These are phyloP conservation scores for Scaptomyza montana DNA, from an alignment of 1,140 invertebrate genomes.

Conservation along the genomic window DNA sequence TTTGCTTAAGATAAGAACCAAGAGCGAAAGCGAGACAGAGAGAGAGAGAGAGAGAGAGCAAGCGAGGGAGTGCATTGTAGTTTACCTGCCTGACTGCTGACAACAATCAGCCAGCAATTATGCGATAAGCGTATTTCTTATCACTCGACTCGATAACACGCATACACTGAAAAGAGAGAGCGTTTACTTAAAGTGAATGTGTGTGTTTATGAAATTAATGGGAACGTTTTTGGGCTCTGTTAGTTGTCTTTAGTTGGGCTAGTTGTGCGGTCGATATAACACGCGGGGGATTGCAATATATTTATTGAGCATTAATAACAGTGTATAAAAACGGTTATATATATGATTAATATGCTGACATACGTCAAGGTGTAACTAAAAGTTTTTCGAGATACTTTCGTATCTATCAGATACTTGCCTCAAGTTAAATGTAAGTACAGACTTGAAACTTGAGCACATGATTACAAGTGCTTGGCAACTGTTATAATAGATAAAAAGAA, in stretches of 20 bases:
- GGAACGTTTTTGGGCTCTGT: constrained; percentile 39
- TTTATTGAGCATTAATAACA: constrained; percentile 28
- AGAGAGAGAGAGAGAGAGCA: neutral
- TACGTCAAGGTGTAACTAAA: no score
- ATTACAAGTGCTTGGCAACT: neutral
- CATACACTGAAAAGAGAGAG: constrained; percentile 12
- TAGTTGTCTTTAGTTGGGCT: constrained; percentile 63
- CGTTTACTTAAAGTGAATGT: no score
- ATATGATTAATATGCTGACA: constrained; percentile 22
- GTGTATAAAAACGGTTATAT: constrained; percentile 19
- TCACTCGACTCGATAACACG: constrained; percentile 61
- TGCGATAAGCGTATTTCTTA: constrained; percentile 66
- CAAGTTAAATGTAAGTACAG: constrained; percentile 20
- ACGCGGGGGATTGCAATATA: constrained; percentile 10
- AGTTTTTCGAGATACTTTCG: constrained; percentile 19
- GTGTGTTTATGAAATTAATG: constrained; percentile 66
- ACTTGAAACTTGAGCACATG: neutral
- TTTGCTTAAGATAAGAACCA: constrained; percentile 5
- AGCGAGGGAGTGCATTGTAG: constrained; percentile 13
- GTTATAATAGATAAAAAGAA: constrained; percentile 1
- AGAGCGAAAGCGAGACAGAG: neutral
- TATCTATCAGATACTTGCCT: constrained; percentile 29
- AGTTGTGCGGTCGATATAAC: constrained; percentile 58
- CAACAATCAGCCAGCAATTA: constrained; percentile 76
- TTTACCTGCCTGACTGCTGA: constrained; percentile 53